A percentile compares a stretch with the other conserved stretches of the same genome.
Evolutionary conservation across 2,113 vertebrate species (phyloP).

Genomic region (Tretioscincus oriximinensis): DNA sequence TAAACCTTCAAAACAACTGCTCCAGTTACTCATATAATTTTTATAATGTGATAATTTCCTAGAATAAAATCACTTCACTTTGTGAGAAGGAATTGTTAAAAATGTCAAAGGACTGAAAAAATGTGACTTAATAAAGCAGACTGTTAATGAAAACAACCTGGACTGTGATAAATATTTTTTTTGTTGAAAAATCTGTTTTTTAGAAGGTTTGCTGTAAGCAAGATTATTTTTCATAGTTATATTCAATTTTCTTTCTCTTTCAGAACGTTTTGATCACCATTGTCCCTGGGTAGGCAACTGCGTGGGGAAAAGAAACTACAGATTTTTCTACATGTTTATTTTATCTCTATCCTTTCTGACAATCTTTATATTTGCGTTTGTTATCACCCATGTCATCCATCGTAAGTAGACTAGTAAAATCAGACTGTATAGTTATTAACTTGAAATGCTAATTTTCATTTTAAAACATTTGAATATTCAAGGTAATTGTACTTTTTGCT

Average conservation of each 20-base stretch:
- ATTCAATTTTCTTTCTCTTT: constrained; percentile 72
- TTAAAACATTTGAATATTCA: constrained; percentile 67
- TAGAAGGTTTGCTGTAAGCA: constrained; percentile 13
- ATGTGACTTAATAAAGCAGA: too few relatives aligned
- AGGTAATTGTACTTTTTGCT: constrained; percentile 52
- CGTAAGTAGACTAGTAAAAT: constrained; percentile 87
- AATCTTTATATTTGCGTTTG: constrained; percentile 98
- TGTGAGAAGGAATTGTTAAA: too few relatives aligned
- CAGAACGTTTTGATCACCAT: constrained; percentile 99
- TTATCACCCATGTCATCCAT: constrained; percentile 96
- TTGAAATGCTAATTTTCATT: constrained; percentile 66
- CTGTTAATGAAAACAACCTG: too few relatives aligned
- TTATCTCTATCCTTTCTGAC: constrained; percentile 99
- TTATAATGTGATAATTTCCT: too few relatives aligned
- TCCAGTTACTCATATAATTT: too few relatives aligned
- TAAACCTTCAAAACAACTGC: too few relatives aligned
- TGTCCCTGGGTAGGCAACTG: constrained; percentile 99
- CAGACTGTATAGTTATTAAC: constrained; percentile 71
- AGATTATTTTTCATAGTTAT: constrained; percentile 65
- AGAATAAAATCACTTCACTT: too few relatives aligned
- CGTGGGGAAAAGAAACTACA: constrained; percentile 99
- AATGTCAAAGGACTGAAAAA: too few relatives aligned
- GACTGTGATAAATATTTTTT: background rate
- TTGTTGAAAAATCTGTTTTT: background rate
- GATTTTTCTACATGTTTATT: constrained; percentile 99